Conservation (phyloP, 2,888 invertebrate species). For the Chaetogeoica ovagalla region DNA sequence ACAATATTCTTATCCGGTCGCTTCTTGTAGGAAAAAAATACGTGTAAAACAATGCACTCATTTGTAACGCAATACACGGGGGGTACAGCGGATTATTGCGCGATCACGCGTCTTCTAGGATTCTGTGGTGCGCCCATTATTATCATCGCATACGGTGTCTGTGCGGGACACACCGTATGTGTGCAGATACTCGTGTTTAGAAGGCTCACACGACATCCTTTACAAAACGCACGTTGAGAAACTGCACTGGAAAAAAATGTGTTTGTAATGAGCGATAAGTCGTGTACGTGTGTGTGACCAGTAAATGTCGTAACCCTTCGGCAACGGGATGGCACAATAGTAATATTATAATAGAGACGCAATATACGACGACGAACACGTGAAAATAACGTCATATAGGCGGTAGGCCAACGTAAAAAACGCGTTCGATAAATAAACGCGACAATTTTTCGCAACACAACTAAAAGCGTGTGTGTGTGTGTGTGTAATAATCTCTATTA, state of each 20-base stretch:
- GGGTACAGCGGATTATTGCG: constrained; percentile 18
- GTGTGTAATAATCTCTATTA: too few relatives aligned
- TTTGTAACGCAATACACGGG: constrained; percentile 18
- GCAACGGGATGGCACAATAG: background rate
- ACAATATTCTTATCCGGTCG: background rate
- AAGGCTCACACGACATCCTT: background rate
- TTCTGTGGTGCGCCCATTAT: background rate
- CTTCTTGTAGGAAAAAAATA: background rate
- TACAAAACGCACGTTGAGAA: background rate
- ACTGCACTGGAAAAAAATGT: background rate
- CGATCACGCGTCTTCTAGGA: background rate
- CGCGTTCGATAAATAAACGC: background rate
- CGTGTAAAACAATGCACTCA: constrained; percentile 19
- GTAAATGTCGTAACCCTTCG: background rate
- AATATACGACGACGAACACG: too few relatives aligned
- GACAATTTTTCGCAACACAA: constrained; percentile 6
- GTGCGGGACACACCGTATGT: background rate
- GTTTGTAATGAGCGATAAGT: background rate
- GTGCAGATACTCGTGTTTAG: background rate
- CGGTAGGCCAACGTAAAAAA: background rate
- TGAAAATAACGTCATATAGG: background rate
- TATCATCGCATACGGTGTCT: too few relatives aligned
- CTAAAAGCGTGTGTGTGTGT: too few relatives aligned
- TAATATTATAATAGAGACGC: background rate
- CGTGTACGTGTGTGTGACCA: background rate